Evolutionary conservation across 2,113 vertebrate species (phyloP).

Genomic region (Sinocyclocheilus maitianheensis): DNA sequence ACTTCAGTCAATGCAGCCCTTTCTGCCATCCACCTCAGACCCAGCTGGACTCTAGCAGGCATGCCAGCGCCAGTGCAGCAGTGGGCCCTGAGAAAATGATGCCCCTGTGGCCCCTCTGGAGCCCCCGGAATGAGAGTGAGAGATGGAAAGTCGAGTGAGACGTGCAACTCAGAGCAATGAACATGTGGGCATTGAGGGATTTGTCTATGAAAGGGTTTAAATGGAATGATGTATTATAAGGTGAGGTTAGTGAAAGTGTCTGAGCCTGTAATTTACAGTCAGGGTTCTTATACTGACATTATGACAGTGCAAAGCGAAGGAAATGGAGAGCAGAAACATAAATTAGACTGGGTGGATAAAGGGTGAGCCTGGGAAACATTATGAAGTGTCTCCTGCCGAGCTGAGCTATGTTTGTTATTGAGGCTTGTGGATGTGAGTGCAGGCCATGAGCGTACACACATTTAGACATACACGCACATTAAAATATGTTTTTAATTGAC

Average conservation of each 20-base stretch:
- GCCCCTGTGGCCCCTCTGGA: conserved; percentile 52
- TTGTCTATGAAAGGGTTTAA: conserved; percentile 26
- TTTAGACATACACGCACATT: neutral
- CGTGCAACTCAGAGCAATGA: neutral
- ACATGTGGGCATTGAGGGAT: conserved; percentile 16
- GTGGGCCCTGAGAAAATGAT: conserved; percentile 58
- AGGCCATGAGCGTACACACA: conserved; percentile 5
- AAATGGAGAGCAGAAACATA: conserved; percentile 13
- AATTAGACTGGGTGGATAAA: conserved; percentile 40
- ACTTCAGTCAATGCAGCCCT: conserved; percentile 50
- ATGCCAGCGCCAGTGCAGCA: conserved; percentile 38
- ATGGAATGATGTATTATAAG: conserved; percentile 21
- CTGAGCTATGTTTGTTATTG: conserved; percentile 14
- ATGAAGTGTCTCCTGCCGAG: conserved; percentile 14
- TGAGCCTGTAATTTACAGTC: conserved; percentile 10
- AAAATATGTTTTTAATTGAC: neutral
- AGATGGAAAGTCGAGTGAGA: neutral
- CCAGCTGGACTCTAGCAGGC: conserved; percentile 47
- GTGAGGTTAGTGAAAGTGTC: conserved; percentile 20
- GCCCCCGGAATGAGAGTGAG: conserved; percentile 31
- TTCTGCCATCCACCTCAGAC: conserved; percentile 37
- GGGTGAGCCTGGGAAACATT: conserved; percentile 27
- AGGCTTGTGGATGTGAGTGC: neutral
- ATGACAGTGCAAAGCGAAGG: neutral
- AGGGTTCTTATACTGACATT: conserved; percentile 17